Conservation (phyloP, 2,888 invertebrate genomes). For the Sussaba pulchella region DNA sequence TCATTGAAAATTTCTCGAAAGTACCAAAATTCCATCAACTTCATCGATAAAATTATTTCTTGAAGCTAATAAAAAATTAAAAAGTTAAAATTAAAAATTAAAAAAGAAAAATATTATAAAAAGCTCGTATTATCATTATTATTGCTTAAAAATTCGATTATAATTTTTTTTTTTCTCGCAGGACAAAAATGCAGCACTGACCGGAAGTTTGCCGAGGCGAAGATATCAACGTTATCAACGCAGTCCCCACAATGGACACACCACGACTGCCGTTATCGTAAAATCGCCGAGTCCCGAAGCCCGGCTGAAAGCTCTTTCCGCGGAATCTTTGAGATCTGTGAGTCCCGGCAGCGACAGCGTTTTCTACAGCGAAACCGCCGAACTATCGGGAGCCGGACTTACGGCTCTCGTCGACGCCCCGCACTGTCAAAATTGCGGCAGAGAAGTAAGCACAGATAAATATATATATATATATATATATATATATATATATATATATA, state of each 20-base stretch:
- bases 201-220: slow-evolving; percentile 87
- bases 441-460: slow-evolving; percentile 86
- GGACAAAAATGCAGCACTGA: slow-evolving; percentile 88
- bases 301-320: slow-evolving; percentile 92
- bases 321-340: slow-evolving; percentile 94
- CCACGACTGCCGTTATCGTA: slow-evolving; percentile 75
- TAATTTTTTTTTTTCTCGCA: slow-evolving; percentile 80
- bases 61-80: no score
- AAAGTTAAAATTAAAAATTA: no score
- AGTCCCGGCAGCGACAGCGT: slow-evolving; percentile 96
- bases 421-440: slow-evolving; percentile 93
- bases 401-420: slow-evolving; percentile 80
- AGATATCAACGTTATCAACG: slow-evolving; percentile 85
- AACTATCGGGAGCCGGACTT: slow-evolving; percentile 83
- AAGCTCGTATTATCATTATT: no score
- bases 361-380: slow-evolving; percentile 93
- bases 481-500: no score
- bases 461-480: no score
- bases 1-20: no score
- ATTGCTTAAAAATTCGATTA: no score
- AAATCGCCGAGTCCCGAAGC: slow-evolving; percentile 85
- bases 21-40: no score
- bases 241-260: slow-evolving; percentile 83
- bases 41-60: no score
- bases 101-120: no score